Conservation (phyloP, 2,888 invertebrate species). For the Euzophera pinguis region DNA sequence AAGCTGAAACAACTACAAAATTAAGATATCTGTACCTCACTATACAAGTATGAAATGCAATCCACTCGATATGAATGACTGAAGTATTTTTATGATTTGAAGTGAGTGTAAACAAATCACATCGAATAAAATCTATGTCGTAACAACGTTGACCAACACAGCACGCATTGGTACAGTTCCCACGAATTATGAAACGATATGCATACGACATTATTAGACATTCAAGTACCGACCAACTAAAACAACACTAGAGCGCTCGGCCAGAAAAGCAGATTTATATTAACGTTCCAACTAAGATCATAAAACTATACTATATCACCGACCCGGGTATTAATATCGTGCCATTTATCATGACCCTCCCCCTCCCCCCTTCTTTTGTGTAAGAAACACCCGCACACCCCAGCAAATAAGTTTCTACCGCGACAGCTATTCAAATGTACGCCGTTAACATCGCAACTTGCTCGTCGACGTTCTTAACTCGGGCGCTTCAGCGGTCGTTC, state of each 20-base stretch:
- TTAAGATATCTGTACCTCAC: no score
- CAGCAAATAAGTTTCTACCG: slow-evolving; percentile 70
- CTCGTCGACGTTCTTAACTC: slow-evolving; percentile 73
- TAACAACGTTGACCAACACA: background rate
- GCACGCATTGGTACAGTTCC: background rate
- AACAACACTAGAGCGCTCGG: slow-evolving; percentile 45
- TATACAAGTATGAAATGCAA: no score
- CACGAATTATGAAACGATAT: background rate
- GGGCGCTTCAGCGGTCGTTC: slow-evolving; percentile 71
- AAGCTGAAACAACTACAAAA: no score
- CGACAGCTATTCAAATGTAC: slow-evolving; percentile 72
- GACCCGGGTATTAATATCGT: slow-evolving; percentile 71
- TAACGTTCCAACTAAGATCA: slow-evolving; percentile 76
- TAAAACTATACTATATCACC: slow-evolving; percentile 73
- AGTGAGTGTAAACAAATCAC: no score
- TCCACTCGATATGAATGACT: no score
- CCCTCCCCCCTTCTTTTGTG: slow-evolving; percentile 66
- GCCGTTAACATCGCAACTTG: slow-evolving; percentile 73
- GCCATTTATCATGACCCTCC: slow-evolving; percentile 73
- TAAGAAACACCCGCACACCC: slow-evolving; percentile 73
- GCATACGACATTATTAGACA: slow-evolving; percentile 14
- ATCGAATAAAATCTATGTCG: no score
- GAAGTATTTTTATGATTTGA: no score
- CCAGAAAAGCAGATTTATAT: slow-evolving; percentile 75
- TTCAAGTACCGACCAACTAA: slow-evolving; percentile 37